phyloP scores from a whole-genome alignment of 2,888 invertebrate species.

The Melieria omissa region DNA sequence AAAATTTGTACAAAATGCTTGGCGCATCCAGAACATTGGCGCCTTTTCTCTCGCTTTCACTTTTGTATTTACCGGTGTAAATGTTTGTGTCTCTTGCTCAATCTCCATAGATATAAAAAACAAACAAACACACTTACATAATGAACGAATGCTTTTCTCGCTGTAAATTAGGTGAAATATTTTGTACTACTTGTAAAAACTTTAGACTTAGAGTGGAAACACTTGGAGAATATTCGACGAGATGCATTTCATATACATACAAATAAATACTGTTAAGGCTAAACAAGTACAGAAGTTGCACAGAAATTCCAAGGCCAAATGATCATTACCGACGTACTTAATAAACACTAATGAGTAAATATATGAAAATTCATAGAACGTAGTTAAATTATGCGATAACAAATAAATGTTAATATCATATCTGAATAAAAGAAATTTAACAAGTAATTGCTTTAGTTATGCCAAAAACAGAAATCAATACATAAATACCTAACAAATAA shows the following conservation, averaged over 20 bases:
- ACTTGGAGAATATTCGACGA: background rate
- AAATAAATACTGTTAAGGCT: background rate
- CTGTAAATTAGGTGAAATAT: no score
- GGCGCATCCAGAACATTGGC: background rate
- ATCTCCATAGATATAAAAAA: slow-evolving; percentile 18
- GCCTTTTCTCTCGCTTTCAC: background rate
- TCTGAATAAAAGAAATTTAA: slow-evolving; percentile 41
- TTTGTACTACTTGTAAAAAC: no score
- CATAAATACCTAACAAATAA: slow-evolving; percentile 16
- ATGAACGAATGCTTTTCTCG: no score
- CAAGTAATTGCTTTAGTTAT: slow-evolving; percentile 39
- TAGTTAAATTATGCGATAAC: slow-evolving; percentile 45
- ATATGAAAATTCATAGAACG: slow-evolving; percentile 16
- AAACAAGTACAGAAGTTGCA: background rate
- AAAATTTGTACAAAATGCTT: slow-evolving; percentile 6
- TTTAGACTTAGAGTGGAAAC: no score
- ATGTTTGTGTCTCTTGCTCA: slow-evolving; percentile 14
- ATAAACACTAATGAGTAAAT: slow-evolving; percentile 14
- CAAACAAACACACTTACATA: slow-evolving; percentile 8
- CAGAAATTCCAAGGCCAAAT: slow-evolving; percentile 16
- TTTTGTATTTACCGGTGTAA: background rate
- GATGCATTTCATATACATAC: slow-evolving; percentile 2
- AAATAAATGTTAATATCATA: slow-evolving; percentile 48
- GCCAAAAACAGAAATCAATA: slow-evolving; percentile 26
- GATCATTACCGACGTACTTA: slow-evolving; percentile 21